Base-by-base conservation (phyloP, 92 coral and sea anemone genomes). In the Zoanthus sociatus region DNA sequence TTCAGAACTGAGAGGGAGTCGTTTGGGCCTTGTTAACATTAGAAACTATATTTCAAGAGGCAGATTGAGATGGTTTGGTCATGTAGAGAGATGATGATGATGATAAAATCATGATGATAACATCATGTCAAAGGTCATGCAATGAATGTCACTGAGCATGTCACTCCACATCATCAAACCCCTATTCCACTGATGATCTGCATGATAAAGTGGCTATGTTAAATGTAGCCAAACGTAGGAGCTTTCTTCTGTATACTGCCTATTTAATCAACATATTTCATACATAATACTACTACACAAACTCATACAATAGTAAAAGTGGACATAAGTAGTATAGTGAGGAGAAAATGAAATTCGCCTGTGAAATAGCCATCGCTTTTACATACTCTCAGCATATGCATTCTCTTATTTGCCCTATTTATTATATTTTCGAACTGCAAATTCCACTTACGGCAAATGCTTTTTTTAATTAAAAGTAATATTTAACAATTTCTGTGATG, bases 141-240 rank as follows among this genome's bases (percentile, higher is more conserved):
- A n/a, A n/a, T n/a, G n/a, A n/a, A n/a, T n/a, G n/a, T n/a, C n/a
- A n/a, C n/a, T n/a, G 73, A 54, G 15, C 53, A 79, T 58, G 84
- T 58, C 84, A 26, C 45, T 26, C 84, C 84, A 79, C 71, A 79
- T 79, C 71, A 21, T 79, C 72, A 55, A 14, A 79, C 42, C 42
- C 42, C 3, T 33, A 3, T n/a, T n/a, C 42, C 42, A 33, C 42
- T 1, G 42, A 78, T 55, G 9, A 78, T 32, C 71, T 20, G 71
- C 47, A 26, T 50, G 13, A 58, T 79, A 8, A 0, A 50, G 56
- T 72, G 58, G 53, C 58, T 72, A 79, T 79, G 16, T 50, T 79
- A 26, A 31, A 26, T 79, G 73, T 55, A 79, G 17, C 84, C n/a
- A n/a, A n/a, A n/a, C n/a, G n/a, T n/a, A n/a, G 26, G 55, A 16